A percentile compares a stretch with the other conserved stretches of the same genome.
Evolutionary conservation across 2,113 vertebrate genomes (phyloP).

Genomic region (Peromyscus californicus): DNA sequence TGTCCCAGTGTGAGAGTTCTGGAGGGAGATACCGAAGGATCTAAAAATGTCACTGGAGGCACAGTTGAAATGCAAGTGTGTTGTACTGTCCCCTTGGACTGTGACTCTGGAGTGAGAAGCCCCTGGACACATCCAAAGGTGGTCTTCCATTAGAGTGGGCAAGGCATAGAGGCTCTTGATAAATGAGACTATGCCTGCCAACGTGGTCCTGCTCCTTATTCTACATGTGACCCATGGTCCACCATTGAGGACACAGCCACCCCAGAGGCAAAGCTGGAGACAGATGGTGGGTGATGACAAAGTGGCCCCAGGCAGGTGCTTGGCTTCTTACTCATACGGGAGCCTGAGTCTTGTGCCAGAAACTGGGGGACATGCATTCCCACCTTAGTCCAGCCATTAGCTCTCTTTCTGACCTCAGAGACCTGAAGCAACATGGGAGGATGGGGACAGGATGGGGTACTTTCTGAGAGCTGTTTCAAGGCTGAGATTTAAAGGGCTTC

Average conservation of each 20-base stretch:
- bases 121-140: not conserved
- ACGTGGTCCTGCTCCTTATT: not conserved
- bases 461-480: not conserved
- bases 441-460: not conserved
- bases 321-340: not conserved
- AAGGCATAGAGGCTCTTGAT: not conserved
- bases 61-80: not conserved
- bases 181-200: not conserved
- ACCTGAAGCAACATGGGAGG: not conserved
- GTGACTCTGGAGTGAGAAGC: not conserved
- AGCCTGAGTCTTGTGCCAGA: not conserved
- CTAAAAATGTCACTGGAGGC: not conserved
- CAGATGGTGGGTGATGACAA: not conserved
- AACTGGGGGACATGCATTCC: not conserved
- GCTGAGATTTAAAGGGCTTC: not conserved
- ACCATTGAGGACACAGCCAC: not conserved
- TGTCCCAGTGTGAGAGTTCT: not conserved
- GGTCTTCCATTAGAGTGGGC: not conserved
- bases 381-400: not conserved
- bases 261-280: not conserved
- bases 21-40: not conserved
- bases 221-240: not conserved
- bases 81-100: constrained; percentile 15
- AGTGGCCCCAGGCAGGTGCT: not conserved
- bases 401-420: not conserved